These are phyloP conservation scores for Catalaphyllia jardinei DNA, from an alignment of 64 coral and sea anemone genomes.

Conservation along the genomic window DNA sequence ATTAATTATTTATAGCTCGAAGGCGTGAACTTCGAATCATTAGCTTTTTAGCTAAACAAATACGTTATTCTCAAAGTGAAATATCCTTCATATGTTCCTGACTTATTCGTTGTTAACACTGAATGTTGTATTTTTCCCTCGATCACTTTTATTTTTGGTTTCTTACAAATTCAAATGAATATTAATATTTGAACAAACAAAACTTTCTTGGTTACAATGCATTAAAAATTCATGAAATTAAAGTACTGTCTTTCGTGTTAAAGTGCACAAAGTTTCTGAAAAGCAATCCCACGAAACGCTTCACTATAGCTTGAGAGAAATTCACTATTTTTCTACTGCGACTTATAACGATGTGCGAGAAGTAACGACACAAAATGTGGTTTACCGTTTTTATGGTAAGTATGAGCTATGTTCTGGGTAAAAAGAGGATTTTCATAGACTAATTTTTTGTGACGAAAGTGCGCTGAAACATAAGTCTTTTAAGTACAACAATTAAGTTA, in stretches of 20 bases:
- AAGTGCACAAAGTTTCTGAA: background rate
- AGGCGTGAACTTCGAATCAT: background rate
- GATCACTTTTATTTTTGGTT: background rate
- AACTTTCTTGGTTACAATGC: background rate
- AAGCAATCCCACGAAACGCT: background rate
- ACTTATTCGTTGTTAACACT: too few species aligned
- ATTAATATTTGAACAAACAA: background rate
- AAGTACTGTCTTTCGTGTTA: background rate
- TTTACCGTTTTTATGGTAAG: background rate
- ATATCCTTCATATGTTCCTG: background rate
- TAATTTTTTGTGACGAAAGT: too few species aligned
- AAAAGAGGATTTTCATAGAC: background rate
- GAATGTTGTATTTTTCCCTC: too few species aligned
- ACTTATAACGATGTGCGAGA: background rate
- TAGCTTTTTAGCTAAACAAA: background rate
- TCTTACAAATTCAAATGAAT: background rate
- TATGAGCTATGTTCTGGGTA: background rate
- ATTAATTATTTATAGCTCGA: background rate
- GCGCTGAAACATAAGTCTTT: too few species aligned
- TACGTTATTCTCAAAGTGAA: background rate
- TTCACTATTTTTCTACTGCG: background rate
- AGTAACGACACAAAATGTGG: background rate
- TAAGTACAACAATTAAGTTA: too few species aligned
- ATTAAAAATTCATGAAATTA: constrained; percentile 12
- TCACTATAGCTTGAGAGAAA: background rate